Evolutionary conservation across 2,113 vertebrate species (phyloP), one percentile per base, ranked within the genome.

Genomic region (Chunga burmeisteri): DNA sequence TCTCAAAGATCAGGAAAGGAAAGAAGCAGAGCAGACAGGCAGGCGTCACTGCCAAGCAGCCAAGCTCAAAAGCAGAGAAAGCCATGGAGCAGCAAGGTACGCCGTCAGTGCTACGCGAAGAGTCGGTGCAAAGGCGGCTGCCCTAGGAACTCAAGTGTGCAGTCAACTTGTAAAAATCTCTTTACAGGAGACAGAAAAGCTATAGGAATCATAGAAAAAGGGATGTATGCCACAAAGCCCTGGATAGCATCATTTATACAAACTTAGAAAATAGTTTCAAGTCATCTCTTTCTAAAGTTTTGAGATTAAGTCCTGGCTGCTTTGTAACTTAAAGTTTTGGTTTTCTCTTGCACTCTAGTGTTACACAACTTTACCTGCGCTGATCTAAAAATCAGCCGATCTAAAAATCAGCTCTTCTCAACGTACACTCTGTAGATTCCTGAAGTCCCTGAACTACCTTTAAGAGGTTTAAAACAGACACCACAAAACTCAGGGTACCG

Each of bases 31-130:
- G 71, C 40, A 59, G 88, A 26, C 22, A 23, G 38, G n/a, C 36
- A 53, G 50, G 66, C 36, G 42, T 50, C 38, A 22, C 29, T 78
- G 73, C 52, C 50, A 34, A 63, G 66, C 32, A 73, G 56, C 63
- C 47, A 47, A 36, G 47, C 25, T 17, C 36, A 49, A 56, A 44
- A 32, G 27, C 53, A 47, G 61, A 67, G 52, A 17, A 47, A 77
- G 47, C 42, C 2, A 0, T 1, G 23, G 26, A 34, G n/a, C 61
- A 49, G 38, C 50, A 10, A 52, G 49, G 55, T 10, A 22, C 1
- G 1, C 22, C 11, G 29, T 7, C n/a, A 38, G 44, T 16, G 27
- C n/a, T 32, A 10, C 0, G 6, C 66, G 66, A 52, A 13, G 20
- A 29, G 12, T 8, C 36, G 26, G 21, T 27, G 13, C 26, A 52